Evolutionary conservation across 2,888 invertebrate species (phyloP), one percentile per base, ranked within the genome.

Genomic region (Brachypterus glaber): DNA sequence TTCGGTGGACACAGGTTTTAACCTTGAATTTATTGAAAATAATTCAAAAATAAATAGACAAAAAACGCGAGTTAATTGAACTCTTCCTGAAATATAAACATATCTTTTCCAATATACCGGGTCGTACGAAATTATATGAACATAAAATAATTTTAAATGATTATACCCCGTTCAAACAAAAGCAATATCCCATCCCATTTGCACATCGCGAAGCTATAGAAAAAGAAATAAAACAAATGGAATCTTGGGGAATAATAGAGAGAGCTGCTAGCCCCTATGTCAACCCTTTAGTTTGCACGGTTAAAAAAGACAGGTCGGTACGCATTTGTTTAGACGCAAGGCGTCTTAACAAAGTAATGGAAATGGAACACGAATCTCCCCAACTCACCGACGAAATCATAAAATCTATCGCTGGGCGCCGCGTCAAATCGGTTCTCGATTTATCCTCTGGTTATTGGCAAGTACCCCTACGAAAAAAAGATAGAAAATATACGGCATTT

Each of bases 241-340:
- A 55, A 4, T 16, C 42, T 8, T 17, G 30, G 14, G 56, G 51
- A 2, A 48, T 59, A 1, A 55, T 59, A 11, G 51, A 50, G 37
- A 21, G 52, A 33, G 48, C 51, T 1, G 31, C 30, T 4, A 54
- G 51, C 18, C 45, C 48, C 1, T 55, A 50, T 35, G 44, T 52
- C 16, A 55, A 54, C 25, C 55, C 53, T 0, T 25, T 54, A 5
- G 41, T 51, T 3, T 46, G 48, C 4, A 47, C 51, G 0, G 15
- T 46, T 4, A 58, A 55, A 36, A 52, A 46, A 26, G 51, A 55
- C 32, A 48, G 47, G 0, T 37, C 40, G 4, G 33, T 56, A 2
- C 42, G 56, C 11, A 41, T 55, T 5, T 53, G 54, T 34, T 33
- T 54, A 7, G 55, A 57, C 33, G 53, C 54, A 0, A 27, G 56